These are phyloP conservation scores for Heliconius himera DNA, from an alignment of 1,140 invertebrate species.

Conservation along the genomic window DNA sequence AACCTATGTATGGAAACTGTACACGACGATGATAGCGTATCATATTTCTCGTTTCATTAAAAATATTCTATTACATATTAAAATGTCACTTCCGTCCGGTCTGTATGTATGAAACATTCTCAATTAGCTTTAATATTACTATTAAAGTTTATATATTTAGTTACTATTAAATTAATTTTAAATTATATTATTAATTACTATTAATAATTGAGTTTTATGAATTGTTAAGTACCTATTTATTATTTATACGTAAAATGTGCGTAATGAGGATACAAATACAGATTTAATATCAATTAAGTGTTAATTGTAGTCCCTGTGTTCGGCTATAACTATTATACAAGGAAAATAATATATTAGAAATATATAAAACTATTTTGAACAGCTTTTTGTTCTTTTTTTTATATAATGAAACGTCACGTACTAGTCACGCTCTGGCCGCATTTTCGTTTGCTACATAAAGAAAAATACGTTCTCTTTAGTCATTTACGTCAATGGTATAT, in stretches of 20 bases:
- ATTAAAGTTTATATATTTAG: no score
- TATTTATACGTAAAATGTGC: background rate
- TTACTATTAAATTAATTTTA: no score
- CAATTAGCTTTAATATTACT: background rate
- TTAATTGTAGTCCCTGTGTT: background rate
- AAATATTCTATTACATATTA: background rate
- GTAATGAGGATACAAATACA: background rate
- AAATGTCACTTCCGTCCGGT: background rate
- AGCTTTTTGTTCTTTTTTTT: background rate
- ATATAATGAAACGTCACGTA: background rate
- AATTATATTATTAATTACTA: no score
- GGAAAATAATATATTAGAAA: background rate
- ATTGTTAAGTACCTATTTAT: no score
- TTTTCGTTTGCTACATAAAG: background rate
- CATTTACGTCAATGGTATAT: background rate
- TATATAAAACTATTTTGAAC: background rate
- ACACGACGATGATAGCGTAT: background rate
- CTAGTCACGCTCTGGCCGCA: background rate
- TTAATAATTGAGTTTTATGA: no score
- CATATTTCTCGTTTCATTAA: background rate
- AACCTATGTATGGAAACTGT: conserved; percentile 1
- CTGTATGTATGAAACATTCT: background rate
- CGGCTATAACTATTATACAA: background rate
- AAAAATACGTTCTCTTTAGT: background rate
- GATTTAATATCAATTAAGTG: background rate